Conservation (phyloP, 2,797 vertebrate genomes). For the Fistularia commersonii region DNA sequence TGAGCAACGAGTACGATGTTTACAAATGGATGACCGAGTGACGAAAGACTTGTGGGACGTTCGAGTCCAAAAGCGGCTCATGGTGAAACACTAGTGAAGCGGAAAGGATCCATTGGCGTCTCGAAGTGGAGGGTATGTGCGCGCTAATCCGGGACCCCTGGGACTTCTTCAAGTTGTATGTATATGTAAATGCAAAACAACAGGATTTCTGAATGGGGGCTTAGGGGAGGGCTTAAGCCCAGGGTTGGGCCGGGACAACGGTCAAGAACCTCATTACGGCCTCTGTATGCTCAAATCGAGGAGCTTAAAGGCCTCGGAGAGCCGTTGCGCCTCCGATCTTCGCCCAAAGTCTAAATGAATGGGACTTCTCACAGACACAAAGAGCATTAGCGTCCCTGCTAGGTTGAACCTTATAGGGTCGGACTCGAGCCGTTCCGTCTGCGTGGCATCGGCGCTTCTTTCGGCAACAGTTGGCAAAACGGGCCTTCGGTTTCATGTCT, state of each 20-base stretch:
- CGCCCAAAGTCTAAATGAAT: conserved; percentile 44
- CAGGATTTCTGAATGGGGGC: conserved; percentile 47
- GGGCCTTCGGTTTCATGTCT: no score
- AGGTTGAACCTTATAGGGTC: no score
- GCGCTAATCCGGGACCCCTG: conserved; percentile 70
- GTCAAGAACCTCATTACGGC: conserved; percentile 71
- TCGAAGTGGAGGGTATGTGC: conserved; percentile 29
- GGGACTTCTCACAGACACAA: conserved; percentile 48
- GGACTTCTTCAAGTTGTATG: conserved; percentile 63
- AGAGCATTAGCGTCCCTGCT: conserved; percentile 72
- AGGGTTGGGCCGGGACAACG: conserved; percentile 60
- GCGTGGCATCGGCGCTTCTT: no score
- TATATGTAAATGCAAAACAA: conserved; percentile 74
- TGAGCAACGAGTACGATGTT: conserved; percentile 5
- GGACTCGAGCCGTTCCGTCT: no score
- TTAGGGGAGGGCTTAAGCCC: conserved; percentile 56
- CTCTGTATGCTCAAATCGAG: conserved; percentile 60
- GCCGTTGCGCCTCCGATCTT: conserved; percentile 24
- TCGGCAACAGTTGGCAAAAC: no score
- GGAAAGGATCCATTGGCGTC: conserved; percentile 56
- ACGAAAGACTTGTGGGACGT: conserved; percentile 49
- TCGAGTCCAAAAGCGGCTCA: conserved; percentile 46
- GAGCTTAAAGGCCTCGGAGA: conserved; percentile 48
- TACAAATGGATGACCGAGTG: conserved; percentile 23
- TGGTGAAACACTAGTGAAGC: conserved; percentile 60